Evolutionary conservation across 2,797 vertebrate genomes (phyloP).

Genomic region (Xiphorhynchus erythropygius): DNA sequence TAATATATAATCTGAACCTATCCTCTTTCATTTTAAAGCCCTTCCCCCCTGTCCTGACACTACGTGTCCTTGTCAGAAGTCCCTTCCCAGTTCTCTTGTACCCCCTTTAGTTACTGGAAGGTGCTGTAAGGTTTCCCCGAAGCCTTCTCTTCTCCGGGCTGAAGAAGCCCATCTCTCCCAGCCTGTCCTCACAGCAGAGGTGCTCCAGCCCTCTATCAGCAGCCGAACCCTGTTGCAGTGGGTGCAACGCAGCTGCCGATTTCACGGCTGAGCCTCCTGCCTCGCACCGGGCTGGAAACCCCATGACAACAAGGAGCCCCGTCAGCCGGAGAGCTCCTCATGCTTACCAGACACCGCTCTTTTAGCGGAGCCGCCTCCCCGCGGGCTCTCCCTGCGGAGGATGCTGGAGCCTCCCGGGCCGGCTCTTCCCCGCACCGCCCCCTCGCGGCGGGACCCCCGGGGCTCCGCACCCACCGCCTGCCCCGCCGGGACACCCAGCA

Average conservation of each 20-base stretch:
- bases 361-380: neutral
- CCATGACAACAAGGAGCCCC: neutral
- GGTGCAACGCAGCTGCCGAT: rapidly evolving
- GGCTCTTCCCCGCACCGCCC: neutral
- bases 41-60: neutral
- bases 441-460: neutral
- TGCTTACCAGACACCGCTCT: rapidly evolving
- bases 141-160: neutral
- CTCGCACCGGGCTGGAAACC: neutral
- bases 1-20: too few relatives aligned
- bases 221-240: rapidly evolving
- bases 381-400: too few relatives aligned
- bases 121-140: neutral
- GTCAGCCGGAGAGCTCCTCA: neutral
- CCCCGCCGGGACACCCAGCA: rapidly evolving
- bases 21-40: neutral
- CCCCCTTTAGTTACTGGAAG: neutral
- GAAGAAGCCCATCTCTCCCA: neutral
- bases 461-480: neutral
- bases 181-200: neutral
- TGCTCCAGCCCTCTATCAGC: neutral
- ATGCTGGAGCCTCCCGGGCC: neutral
- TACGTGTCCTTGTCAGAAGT: neutral
- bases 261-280: neutral
- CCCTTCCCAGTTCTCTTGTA: neutral